Percentiles rank a stretch among this genome's conserved stretches.
Conservation (phyloP, 2,113 vertebrate species). For the Platysteira castanea region DNA sequence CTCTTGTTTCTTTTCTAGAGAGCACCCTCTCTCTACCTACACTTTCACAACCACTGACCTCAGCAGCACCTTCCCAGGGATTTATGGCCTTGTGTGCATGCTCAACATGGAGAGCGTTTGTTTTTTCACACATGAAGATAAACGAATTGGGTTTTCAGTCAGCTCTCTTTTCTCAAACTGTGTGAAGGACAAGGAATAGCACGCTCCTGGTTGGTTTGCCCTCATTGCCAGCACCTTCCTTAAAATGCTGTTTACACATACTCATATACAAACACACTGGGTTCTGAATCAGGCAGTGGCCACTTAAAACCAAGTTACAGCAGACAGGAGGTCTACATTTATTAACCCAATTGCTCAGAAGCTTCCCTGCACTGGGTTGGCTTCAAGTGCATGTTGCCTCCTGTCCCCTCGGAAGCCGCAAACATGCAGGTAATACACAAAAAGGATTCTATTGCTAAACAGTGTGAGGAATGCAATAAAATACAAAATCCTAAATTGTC, state of each 20-base stretch:
- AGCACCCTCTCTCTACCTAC: background rate
- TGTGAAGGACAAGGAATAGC: fast-evolving
- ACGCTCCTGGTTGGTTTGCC: background rate
- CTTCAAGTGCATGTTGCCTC: background rate
- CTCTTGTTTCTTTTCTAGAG: background rate
- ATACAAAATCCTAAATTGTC: background rate
- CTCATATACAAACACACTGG: background rate
- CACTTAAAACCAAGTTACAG: background rate
- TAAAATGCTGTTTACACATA: background rate
- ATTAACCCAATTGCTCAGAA: background rate
- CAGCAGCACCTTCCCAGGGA: background rate
- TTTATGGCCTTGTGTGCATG: background rate
- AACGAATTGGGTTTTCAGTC: background rate
- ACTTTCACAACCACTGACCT: background rate
- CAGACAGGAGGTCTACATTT: background rate
- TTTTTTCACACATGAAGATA: background rate
- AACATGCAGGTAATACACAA: background rate
- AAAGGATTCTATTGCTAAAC: background rate
- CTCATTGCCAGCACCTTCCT: background rate
- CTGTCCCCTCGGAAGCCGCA: background rate
- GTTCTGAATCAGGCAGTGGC: background rate
- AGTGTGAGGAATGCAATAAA: background rate
- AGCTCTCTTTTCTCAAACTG: background rate
- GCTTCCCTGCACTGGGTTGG: background rate
- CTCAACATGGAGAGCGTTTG: background rate